A percentile compares a stretch with the other conserved stretches of the same genome.
These are phyloP conservation scores for Trachurus trachurus DNA, from an alignment of 2,797 vertebrate species.

Conservation along the genomic window DNA sequence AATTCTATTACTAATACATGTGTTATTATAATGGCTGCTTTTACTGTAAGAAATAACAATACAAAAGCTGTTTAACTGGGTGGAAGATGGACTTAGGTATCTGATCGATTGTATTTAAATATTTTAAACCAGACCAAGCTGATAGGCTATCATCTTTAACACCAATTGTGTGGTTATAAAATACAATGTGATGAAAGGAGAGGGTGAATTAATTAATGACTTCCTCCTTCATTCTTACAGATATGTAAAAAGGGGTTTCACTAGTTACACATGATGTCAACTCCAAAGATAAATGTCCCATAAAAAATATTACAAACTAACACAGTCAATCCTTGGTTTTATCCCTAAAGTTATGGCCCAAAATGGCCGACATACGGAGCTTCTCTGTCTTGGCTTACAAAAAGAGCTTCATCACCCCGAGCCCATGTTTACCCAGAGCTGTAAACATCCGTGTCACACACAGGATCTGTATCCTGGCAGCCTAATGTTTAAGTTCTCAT, in stretches of 20 bases:
- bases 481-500: constrained; percentile 18
- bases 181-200: too few species aligned
- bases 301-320: not conserved
- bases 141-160: not conserved
- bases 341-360: not conserved
- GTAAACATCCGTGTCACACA: not conserved
- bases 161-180: not conserved
- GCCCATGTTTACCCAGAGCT: not conserved
- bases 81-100: not conserved
- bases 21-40: not conserved
- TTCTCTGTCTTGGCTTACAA: not conserved
- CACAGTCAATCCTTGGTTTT: not conserved
- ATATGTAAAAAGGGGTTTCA: not conserved
- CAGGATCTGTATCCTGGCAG: constrained; percentile 41
- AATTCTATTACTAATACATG: not conserved
- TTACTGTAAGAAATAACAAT: not conserved
- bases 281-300: not conserved
- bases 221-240: not conserved
- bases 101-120: not conserved
- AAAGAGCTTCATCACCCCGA: not conserved
- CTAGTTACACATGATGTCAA: not conserved
- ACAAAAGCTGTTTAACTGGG: not conserved
- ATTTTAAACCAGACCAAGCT: not conserved
- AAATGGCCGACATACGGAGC: not conserved
- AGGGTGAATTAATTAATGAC: not conserved